Percentiles rank a stretch among this genome's conserved stretches.
Conservation (phyloP, 2,113 vertebrate species). For the Paramormyrops kingsleyae region DNA sequence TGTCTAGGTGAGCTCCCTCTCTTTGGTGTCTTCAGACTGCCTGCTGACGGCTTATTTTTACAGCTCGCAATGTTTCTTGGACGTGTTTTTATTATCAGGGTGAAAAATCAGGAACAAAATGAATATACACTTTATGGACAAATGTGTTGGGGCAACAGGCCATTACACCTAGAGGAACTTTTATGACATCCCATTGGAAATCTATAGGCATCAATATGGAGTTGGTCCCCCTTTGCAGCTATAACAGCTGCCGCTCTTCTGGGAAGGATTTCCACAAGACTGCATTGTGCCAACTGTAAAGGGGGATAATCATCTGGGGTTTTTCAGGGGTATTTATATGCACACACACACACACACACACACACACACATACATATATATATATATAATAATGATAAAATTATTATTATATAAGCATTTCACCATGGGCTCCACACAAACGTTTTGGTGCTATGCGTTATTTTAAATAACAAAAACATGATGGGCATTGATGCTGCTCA, state of each 20-base stretch:
- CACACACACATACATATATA: no score
- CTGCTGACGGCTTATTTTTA: background rate
- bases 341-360: background rate
- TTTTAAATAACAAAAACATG: background rate
- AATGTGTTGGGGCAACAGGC: no score
- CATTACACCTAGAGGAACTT: background rate
- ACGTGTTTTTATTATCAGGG: background rate
- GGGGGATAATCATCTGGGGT: background rate
- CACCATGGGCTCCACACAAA: no score
- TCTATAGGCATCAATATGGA: background rate
- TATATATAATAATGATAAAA: no score
- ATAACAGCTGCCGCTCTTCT: background rate
- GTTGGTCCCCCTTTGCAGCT: background rate
- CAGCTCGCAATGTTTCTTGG: background rate
- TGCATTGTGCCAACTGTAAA: background rate
- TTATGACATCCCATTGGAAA: background rate
- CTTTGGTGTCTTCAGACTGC: background rate
- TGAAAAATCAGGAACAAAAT: background rate
- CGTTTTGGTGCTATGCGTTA: background rate
- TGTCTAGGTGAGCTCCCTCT: slow-evolving; percentile 53
- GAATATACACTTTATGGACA: background rate
- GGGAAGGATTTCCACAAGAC: background rate
- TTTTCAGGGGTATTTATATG: background rate
- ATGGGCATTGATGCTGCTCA: background rate
- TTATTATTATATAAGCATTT: no score